phyloP scores from a whole-genome alignment of 2,797 vertebrate species.

The Clarias pachynema region DNA sequence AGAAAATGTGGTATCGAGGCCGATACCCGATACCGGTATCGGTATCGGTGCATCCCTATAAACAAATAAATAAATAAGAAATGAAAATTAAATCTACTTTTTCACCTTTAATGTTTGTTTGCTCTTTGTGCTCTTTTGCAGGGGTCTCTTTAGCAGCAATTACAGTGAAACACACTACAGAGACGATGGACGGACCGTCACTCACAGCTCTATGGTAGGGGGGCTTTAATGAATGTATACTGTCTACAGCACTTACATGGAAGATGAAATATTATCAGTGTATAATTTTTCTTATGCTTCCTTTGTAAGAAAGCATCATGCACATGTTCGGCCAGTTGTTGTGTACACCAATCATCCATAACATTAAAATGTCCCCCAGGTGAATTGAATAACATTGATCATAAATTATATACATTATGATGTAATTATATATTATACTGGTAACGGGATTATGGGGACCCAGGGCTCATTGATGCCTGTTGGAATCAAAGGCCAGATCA shows the following conservation, averaged over 20 bases:
- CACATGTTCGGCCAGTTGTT: background rate
- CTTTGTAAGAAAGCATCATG: background rate
- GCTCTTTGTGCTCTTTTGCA: constrained; percentile 60
- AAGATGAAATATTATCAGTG: background rate
- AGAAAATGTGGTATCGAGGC: too few relatives aligned
- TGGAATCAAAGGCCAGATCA: too few relatives aligned
- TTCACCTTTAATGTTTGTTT: constrained; percentile 15
- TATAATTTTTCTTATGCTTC: background rate
- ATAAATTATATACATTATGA: too few relatives aligned
- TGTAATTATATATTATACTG: too few relatives aligned
- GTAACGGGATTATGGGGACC: too few relatives aligned
- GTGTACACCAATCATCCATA: background rate
- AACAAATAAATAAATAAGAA: too few relatives aligned
- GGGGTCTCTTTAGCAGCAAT: constrained; percentile 85
- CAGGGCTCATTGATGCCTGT: too few relatives aligned
- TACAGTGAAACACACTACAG: constrained; percentile 92
- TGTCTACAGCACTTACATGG: background rate
- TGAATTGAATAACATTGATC: too few relatives aligned
- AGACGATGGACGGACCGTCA: constrained; percentile 81
- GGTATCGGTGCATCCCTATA: too few relatives aligned
- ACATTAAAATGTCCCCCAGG: too few relatives aligned
- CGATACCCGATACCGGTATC: too few relatives aligned
- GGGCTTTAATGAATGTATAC: background rate
- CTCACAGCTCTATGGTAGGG: constrained; percentile 80
- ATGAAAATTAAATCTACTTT: background rate